Base-by-base conservation (phyloP, 2,888 invertebrate genomes). In the Caenorhabditis auriculariae region DNA sequence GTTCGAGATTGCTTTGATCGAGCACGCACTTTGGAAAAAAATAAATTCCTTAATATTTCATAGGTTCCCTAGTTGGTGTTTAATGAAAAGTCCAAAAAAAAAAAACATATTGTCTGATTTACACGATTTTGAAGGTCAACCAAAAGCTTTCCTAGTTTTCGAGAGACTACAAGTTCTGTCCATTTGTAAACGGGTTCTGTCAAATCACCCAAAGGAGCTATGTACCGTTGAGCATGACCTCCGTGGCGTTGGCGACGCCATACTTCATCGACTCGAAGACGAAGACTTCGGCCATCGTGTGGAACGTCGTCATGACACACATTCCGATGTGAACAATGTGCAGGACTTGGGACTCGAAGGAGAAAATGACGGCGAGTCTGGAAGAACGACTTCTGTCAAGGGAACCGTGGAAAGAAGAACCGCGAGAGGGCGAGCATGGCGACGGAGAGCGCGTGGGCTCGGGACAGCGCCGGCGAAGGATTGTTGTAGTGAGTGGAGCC, bases 231-330 rank as follows among this genome's bases (percentile, higher is more conserved):
- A 64, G 49, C 3, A 55, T 59, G 29, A 63, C 54, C 44, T 63
- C 63, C 1, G 58, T 63, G 26, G 67, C 49, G 7, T 56, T 58
- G 21, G 66, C 60, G 43, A 58, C 53, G 24, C 57, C 59, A 28
- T 60, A 52, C 4, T 54, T 37, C 63, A 66, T 67, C 7, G 60
- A 49, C 28, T 56, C 29, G 41, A 47, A 69, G 46, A 43, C 48
- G 52, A 63, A 69, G 12, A 66, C 61, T 58, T 69, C 69, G 3
- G 52, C 23, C 17, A 63, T 17, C 17, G 66, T 63, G 44, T 57
- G 59, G 17, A 59, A n/a, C 9, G 57, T 49, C 2, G 57, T 48
- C 9, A 57, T 3, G 4, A 57, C 35, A 12, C 60, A 60, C 9
- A 56, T 38, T 4, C 54, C 26, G 32, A 63, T 60, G 48, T 69